A percentile compares a stretch with the other conserved stretches of the same genome.
Conservation (phyloP, 2,797 vertebrate genomes). For the Novumbra hubbsi region DNA sequence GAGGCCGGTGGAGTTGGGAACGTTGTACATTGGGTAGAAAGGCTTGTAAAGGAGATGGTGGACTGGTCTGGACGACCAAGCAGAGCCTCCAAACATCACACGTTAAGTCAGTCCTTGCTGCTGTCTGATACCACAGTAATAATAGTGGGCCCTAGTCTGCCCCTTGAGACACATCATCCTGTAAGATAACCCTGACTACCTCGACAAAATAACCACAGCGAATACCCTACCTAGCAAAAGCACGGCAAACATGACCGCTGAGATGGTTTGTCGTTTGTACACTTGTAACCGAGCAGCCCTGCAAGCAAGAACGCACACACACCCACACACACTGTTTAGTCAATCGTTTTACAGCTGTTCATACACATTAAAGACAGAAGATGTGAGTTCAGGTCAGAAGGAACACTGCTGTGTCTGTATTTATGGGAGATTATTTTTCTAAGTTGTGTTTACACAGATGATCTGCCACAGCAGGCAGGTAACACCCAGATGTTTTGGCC, state of each 20-base stretch:
- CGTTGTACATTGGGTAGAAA: background rate
- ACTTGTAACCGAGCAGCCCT: background rate
- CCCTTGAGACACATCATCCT: background rate
- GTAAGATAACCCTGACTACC: background rate
- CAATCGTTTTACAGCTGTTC: constrained; percentile 10
- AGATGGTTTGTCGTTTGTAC: background rate
- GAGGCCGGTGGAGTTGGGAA: background rate
- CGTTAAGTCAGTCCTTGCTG: background rate
- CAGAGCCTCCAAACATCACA: background rate
- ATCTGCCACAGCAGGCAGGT: constrained; percentile 61
- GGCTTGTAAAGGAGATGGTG: background rate
- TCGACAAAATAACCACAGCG: too few species aligned
- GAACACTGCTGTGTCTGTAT: constrained; percentile 3
- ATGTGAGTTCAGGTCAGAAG: constrained; percentile 13
- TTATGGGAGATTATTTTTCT: constrained; percentile 8
- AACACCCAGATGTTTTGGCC: constrained; percentile 63
- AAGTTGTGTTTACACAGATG: constrained; percentile 62
- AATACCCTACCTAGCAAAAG: too few species aligned
- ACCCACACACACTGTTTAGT: constrained; percentile 7
- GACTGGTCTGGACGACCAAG: background rate
- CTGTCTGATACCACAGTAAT: background rate
- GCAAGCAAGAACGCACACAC: background rate
- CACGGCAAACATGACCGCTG: background rate
- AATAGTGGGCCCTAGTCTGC: background rate
- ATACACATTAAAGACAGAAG: background rate